Percentiles rank a stretch among this genome's conserved stretches.
These are phyloP conservation scores for Philopotamus ludificatus DNA, from an alignment of 1,140 invertebrate genomes.

Conservation along the genomic window DNA sequence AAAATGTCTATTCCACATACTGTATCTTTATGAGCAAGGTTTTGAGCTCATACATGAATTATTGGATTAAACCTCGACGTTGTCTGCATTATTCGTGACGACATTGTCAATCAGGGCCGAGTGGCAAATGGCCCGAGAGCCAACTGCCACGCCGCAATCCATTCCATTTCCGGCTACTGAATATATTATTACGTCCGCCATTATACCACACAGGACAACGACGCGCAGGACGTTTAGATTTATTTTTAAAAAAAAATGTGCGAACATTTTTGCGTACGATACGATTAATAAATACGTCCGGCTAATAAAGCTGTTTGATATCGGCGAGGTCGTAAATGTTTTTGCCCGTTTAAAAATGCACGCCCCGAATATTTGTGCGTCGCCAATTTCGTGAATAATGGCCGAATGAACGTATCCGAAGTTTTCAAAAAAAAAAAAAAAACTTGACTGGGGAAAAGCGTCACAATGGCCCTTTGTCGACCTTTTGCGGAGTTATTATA, in stretches of 20 bases:
- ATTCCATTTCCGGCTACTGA: background rate
- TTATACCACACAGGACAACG: no score
- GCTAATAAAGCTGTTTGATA: background rate
- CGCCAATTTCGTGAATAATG: background rate
- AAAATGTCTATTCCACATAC: no score
- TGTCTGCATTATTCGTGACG: background rate
- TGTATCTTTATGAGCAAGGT: no score
- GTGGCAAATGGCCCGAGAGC: background rate
- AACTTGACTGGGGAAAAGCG: background rate
- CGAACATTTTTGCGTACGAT: no score
- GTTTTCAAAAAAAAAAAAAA: no score
- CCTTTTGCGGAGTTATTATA: conserved; percentile 9
- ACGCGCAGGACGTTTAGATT: no score
- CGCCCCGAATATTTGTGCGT: background rate
- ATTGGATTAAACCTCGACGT: background rate
- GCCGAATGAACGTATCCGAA: background rate
- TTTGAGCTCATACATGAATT: no score
- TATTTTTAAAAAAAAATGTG: no score
- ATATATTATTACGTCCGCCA: background rate
- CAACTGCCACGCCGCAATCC: background rate
- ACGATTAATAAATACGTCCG: no score
- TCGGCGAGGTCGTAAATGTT: background rate
- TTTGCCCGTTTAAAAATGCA: background rate
- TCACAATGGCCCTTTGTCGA: conserved; percentile 2
- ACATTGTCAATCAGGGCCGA: background rate